Evolutionary conservation across 2,113 vertebrate genomes (phyloP).

Genomic region (Percopsis transmontana): DNA sequence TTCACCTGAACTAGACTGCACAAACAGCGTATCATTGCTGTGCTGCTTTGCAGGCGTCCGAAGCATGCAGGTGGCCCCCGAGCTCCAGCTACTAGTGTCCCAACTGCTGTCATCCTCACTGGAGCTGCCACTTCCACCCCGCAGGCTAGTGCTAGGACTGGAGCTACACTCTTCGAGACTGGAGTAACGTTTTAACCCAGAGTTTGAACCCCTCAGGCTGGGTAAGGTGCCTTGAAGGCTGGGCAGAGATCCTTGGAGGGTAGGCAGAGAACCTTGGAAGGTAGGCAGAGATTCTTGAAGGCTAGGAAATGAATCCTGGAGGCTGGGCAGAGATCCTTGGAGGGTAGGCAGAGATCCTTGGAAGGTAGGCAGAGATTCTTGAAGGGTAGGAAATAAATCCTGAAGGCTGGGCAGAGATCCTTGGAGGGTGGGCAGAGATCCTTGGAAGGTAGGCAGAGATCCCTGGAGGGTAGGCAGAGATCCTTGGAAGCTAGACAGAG

Average conservation of each 20-base stretch:
- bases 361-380: slow-evolving; percentile 24
- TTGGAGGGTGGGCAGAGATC: slow-evolving; percentile 48
- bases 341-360: not conserved
- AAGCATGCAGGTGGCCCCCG: slow-evolving; percentile 74
- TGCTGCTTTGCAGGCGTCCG: slow-evolving; percentile 71
- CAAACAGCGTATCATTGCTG: slow-evolving; percentile 54
- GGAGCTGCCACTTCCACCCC: slow-evolving; percentile 68
- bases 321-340: not conserved
- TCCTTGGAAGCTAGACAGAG: slow-evolving; percentile 42
- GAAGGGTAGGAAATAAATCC: slow-evolving; percentile 52
- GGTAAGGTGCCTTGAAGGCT: slow-evolving; percentile 17
- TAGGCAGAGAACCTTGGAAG: slow-evolving; percentile 17
- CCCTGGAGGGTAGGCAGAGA: slow-evolving; percentile 31
- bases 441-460: slow-evolving; percentile 21
- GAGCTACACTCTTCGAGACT: slow-evolving; percentile 54
- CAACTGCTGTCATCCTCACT: slow-evolving; percentile 79
- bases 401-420: slow-evolving; percentile 54
- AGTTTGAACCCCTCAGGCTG: slow-evolving; percentile 14
- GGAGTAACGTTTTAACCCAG: slow-evolving; percentile 12
- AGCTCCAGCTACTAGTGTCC: slow-evolving; percentile 78
- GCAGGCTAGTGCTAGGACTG: slow-evolving; percentile 54
- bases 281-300: slow-evolving; percentile 7
- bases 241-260: not conserved
- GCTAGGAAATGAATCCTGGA: not conserved
- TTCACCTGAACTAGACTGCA: slow-evolving; percentile 48